A percentile compares a stretch with the other conserved stretches of the same genome.
Evolutionary conservation across 2,888 invertebrate species (phyloP).

Genomic region (Scaptomyza cyrtandrae): DNA sequence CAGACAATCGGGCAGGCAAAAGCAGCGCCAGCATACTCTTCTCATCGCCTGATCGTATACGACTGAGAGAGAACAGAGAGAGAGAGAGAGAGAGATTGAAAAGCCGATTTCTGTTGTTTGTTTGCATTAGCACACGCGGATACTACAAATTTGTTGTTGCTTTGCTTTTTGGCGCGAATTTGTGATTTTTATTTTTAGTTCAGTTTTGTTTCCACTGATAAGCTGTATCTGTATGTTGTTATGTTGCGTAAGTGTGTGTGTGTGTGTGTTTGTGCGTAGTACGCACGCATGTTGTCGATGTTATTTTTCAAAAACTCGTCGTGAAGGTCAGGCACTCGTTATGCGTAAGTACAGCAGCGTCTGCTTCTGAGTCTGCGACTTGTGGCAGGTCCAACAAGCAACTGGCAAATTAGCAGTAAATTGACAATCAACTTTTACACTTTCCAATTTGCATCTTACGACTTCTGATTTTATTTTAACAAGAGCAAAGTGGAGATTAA

Average conservation of each 20-base stretch:
- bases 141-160: conserved; percentile 35
- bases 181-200: conserved; percentile 65
- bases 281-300: conserved; percentile 53
- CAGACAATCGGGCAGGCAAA: conserved; percentile 50
- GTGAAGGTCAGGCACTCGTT: conserved; percentile 67
- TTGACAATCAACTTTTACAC: conserved; percentile 12
- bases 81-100: background rate
- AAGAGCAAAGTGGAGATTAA: no score
- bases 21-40: conserved; percentile 7
- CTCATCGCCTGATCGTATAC: conserved; percentile 16
- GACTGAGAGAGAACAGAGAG: conserved; percentile 1
- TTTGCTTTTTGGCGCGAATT: conserved; percentile 67
- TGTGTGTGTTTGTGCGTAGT: conserved; percentile 35
- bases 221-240: conserved; percentile 31
- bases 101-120: conserved; percentile 37
- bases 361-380: conserved; percentile 31
- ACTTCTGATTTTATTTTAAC: background rate
- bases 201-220: conserved; percentile 59
- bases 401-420: conserved; percentile 24
- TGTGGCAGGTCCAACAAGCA: conserved; percentile 36
- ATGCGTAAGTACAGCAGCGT: conserved; percentile 69
- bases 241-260: conserved; percentile 20
- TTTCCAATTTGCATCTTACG: conserved; percentile 9
- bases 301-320: conserved; percentile 65
- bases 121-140: conserved; percentile 46